Percentiles rank a stretch among this genome's conserved stretches.
phyloP scores from a whole-genome alignment of 1,140 invertebrate species.

The Habropoda laboriosa region DNA sequence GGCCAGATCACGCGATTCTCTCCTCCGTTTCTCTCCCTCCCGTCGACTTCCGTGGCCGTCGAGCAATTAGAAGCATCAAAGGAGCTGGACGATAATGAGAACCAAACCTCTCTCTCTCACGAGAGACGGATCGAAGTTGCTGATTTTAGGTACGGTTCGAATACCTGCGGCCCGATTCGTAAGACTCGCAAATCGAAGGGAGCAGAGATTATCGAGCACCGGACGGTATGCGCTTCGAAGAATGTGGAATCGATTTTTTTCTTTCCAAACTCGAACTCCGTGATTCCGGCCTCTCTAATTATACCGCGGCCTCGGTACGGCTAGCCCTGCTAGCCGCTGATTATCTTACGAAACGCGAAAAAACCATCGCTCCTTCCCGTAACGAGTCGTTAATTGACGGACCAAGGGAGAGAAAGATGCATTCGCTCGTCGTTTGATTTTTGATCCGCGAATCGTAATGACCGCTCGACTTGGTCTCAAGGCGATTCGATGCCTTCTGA shows the following conservation, averaged over 20 bases:
- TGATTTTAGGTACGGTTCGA: slow-evolving; percentile 47
- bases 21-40: neutral
- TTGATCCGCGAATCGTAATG: slow-evolving; percentile 12
- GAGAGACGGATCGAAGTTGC: slow-evolving; percentile 46
- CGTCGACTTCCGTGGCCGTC: neutral
- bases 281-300: slow-evolving; percentile 39
- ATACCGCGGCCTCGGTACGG: slow-evolving; percentile 18
- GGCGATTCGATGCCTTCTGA: too few species aligned
- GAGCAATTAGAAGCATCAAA: slow-evolving; percentile 51
- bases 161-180: slow-evolving; percentile 1
- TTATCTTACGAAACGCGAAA: slow-evolving; percentile 43
- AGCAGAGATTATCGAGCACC: slow-evolving; percentile 39
- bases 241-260: slow-evolving; percentile 45
- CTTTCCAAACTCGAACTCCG: slow-evolving; percentile 2
- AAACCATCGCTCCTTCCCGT: neutral
- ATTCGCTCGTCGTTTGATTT: slow-evolving; percentile 2
- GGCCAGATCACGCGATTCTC: neutral
- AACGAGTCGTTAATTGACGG: slow-evolving; percentile 43
- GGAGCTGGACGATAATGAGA: slow-evolving; percentile 39
- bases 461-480: neutral
- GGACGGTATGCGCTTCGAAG: slow-evolving; percentile 34
- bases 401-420: slow-evolving; percentile 19
- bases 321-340: slow-evolving; percentile 3
- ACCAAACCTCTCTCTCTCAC: too few species aligned
- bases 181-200: neutral